Evolutionary conservation across 1,140 invertebrate genomes (phyloP), one percentile per base, ranked within the genome.

Genomic region (Druon quercuslanigerum): DNA sequence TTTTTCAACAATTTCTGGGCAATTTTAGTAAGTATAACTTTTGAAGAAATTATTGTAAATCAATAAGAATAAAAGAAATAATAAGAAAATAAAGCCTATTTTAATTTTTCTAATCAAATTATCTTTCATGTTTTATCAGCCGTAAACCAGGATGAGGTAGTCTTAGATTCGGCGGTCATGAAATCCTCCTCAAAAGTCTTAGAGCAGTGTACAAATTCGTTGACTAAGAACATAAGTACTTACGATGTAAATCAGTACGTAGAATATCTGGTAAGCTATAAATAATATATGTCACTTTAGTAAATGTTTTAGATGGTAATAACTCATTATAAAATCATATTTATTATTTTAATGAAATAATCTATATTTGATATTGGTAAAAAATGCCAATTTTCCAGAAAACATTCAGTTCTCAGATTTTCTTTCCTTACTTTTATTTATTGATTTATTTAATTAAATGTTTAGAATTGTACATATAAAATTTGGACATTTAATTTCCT

Each of bases 111-210:
- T 40, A 6, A 40, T 40, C 5, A 40, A 9, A 40, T 40, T 40
- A 7, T 40, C 8, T 7, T 46, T 46, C 40, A 46, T 46, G 9
- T 46, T 46, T 46, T 46, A 46, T 72, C 20, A 83, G 81, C 73
- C 12, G 71, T 76, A 13, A 85, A 89, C 85, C 87, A 87, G 40
- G 87, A 86, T 56, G 86, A 88, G 74, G 79, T 90, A n/a, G 54
- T 91, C 20, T 71, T 91, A 70, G 90, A 91, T 81, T 90, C 90
- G 8, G 82, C 90, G 81, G 83, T 89, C 13, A 89, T 91, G 79
- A 82, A 57, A 50, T 50, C 84, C 46, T 88, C 90, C 6, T 90
- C 90, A 9, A 83, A 83, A 40, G 83, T 91, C 71, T 71, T 91
- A 46, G 84, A 82, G 74, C 81, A 82, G 74, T 89, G 84, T 57